These are phyloP conservation scores for Schrankia costaestrigalis DNA, from an alignment of 2,888 invertebrate genomes.

Conservation along the genomic window DNA sequence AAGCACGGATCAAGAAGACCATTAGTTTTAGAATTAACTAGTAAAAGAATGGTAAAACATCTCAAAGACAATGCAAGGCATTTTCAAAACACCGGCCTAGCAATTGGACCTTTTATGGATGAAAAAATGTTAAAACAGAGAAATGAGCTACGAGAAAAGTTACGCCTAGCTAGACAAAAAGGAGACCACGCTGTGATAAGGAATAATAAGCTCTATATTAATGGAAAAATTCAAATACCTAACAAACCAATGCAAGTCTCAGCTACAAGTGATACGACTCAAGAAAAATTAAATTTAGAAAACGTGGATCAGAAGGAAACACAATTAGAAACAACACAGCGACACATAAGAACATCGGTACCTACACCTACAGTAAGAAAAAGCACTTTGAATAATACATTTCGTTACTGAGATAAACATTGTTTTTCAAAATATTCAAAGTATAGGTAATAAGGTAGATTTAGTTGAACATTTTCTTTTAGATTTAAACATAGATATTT, in stretches of 20 bases:
- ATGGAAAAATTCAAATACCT: neutral
- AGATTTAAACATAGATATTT: neutral
- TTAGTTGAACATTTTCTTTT: neutral
- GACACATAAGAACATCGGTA: neutral
- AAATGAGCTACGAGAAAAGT: neutral
- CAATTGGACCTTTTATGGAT: neutral
- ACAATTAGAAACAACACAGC: neutral
- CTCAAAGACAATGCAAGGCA: neutral
- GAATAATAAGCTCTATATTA: neutral
- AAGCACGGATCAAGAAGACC: conserved; percentile 7
- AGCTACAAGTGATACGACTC: neutral
- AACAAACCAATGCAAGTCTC: neutral
- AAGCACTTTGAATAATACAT: conserved; percentile 1
- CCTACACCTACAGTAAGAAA: neutral
- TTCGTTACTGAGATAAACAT: neutral
- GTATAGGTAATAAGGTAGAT: neutral
- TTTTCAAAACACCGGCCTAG: neutral
- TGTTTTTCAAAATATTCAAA: neutral
- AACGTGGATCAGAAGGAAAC: neutral
- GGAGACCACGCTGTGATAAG: too few relatives aligned
- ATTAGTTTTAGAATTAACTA: conserved; percentile 8
- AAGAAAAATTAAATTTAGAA: neutral
- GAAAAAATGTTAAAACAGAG: too few relatives aligned
- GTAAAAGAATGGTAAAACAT: too few relatives aligned
- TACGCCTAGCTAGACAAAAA: neutral